These are phyloP conservation scores for Argyra leucocephala DNA, from an alignment of 2,888 invertebrate species.

Conservation along the genomic window DNA sequence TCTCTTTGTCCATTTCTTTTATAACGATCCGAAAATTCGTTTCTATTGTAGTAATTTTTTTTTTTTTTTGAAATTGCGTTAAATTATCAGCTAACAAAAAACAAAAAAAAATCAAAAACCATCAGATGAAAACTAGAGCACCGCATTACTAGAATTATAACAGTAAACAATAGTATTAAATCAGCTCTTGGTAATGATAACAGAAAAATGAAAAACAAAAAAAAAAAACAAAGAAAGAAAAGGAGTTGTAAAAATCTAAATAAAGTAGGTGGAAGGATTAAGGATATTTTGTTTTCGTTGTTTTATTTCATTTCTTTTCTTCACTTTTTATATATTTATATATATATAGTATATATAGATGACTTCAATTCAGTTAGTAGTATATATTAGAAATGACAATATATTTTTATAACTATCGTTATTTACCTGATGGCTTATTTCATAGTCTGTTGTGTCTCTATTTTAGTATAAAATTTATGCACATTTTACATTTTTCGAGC, in stretches of 20 bases:
- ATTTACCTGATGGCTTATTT: neutral
- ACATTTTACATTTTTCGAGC: neutral
- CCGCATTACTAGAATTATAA: neutral
- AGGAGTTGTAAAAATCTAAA: conserved; percentile 5
- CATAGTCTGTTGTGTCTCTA: too few species aligned
- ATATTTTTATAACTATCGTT: neutral
- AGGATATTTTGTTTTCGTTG: conserved; percentile 1
- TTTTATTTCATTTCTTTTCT: neutral
- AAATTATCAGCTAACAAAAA: neutral
- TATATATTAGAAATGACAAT: neutral
- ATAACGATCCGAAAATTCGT: too few species aligned
- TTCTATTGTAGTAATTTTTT: neutral
- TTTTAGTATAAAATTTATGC: neutral
- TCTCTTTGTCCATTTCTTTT: too few species aligned
- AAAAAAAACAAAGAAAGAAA: neutral
- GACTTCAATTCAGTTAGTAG: too few species aligned
- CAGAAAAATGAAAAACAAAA: neutral
- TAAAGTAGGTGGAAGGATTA: conserved; percentile 11
- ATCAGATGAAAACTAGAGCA: neutral
- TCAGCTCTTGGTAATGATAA: neutral
- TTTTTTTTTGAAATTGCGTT: neutral
- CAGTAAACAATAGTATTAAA: neutral
- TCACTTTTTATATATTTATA: too few species aligned
- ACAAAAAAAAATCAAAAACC: neutral
- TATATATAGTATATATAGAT: too few species aligned